phyloP scores from a whole-genome alignment of 2,113 vertebrate species.

The Morone chrysops region DNA sequence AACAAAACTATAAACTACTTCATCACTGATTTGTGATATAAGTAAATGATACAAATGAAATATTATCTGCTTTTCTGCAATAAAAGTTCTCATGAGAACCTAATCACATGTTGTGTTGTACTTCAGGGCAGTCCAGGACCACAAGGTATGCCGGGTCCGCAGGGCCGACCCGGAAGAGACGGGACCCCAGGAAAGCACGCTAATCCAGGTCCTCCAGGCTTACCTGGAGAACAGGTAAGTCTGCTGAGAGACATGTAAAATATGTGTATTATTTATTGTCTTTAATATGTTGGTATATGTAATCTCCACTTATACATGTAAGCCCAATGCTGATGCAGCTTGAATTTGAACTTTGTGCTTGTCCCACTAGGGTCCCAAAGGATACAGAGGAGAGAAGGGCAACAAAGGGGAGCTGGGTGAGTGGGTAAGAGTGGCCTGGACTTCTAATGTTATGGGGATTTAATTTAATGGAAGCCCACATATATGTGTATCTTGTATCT shows the following conservation, averaged over 20 bases:
- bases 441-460: constrained; percentile 54
- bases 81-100: neutral
- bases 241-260: neutral
- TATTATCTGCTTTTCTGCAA: neutral
- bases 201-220: constrained; percentile 65
- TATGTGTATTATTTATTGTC: neutral
- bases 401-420: constrained; percentile 86
- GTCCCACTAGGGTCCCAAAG: constrained; percentile 77
- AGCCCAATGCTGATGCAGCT: neutral
- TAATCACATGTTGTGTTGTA: neutral
- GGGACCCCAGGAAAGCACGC: constrained; percentile 65
- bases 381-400: constrained; percentile 81
- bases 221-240: constrained; percentile 78
- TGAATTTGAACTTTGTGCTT: constrained; percentile 8
- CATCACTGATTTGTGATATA: neutral
- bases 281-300: neutral
- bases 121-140: constrained; percentile 79
- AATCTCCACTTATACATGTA: neutral
- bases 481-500: neutral
- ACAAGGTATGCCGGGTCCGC: constrained; percentile 79
- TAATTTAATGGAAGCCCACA: neutral
- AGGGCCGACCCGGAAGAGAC: constrained; percentile 78
- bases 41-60: neutral
- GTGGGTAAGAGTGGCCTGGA: constrained; percentile 82
- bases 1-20: neutral